phyloP scores from a whole-genome alignment of 2,113 vertebrate species.

The Syrrhaptes paradoxus region DNA sequence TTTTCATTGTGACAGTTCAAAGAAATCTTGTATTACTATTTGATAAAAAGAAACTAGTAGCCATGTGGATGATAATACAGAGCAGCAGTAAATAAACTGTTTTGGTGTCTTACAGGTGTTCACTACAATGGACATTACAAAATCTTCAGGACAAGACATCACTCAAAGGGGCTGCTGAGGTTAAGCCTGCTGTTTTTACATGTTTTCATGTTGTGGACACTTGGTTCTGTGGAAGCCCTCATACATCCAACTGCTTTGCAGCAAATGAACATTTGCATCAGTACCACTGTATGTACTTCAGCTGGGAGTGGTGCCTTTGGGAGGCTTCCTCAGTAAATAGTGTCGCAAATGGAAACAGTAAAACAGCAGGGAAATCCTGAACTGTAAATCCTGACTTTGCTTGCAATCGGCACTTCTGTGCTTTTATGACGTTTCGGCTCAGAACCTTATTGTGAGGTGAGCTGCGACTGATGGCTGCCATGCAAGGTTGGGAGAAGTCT shows the following conservation, averaged over 20 bases:
- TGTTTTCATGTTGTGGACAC: conserved; percentile 49
- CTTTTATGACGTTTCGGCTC: conserved; percentile 84
- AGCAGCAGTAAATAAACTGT: neutral
- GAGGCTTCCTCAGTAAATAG: neutral
- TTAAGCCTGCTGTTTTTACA: conserved; percentile 87
- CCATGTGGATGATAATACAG: neutral
- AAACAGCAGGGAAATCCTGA: conserved; percentile 80
- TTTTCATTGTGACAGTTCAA: neutral
- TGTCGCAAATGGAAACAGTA: conserved; percentile 69
- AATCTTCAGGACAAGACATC: conserved; percentile 88
- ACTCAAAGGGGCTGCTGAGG: conserved; percentile 92
- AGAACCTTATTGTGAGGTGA: conserved; percentile 80
- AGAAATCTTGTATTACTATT: neutral
- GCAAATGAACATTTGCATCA: neutral
- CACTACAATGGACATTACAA: conserved; percentile 90
- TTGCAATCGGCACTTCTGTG: conserved; percentile 68
- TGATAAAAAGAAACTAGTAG: neutral
- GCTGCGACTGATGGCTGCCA: conserved; percentile 80
- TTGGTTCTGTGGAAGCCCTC: conserved; percentile 39
- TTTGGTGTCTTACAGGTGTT: conserved; percentile 81
- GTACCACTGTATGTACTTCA: neutral
- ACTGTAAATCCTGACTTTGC: conserved; percentile 52
- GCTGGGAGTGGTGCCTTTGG: neutral
- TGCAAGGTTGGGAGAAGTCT: conserved; percentile 48
- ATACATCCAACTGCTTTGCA: conserved; percentile 22